These are phyloP conservation scores for Orgyia antiqua DNA, from an alignment of 2,888 invertebrate species.

Conservation along the genomic window DNA sequence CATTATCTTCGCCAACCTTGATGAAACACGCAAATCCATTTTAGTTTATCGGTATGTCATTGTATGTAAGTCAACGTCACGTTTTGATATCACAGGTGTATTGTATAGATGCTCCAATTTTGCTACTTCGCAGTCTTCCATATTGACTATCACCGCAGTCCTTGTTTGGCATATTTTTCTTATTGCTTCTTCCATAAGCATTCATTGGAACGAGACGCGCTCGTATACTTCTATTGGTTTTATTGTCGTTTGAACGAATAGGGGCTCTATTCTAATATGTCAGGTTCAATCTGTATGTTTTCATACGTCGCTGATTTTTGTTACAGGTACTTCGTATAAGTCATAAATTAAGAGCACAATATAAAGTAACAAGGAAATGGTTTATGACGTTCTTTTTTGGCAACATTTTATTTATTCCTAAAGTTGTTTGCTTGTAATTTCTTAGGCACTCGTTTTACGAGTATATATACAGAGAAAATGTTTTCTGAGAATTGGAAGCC, in stretches of 20 bases:
- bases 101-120: constrained; percentile 49
- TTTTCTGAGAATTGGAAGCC: constrained; percentile 29
- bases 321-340: constrained; percentile 19
- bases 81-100: constrained; percentile 52
- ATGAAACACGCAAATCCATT: too few relatives aligned
- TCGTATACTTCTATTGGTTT: constrained; percentile 45
- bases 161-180: constrained; percentile 42
- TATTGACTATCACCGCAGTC: constrained; percentile 45
- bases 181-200: constrained; percentile 45
- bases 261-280: constrained; percentile 36
- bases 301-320: constrained; percentile 35
- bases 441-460: constrained; percentile 25
- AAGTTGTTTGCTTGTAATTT: constrained; percentile 35
- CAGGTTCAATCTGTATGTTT: constrained; percentile 35
- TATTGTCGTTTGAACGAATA: constrained; percentile 37
- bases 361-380: constrained; percentile 24
- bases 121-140: constrained; percentile 61
- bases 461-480: constrained; percentile 28
- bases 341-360: constrained; percentile 22
- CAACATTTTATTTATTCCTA: constrained; percentile 28
- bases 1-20: too few relatives aligned
- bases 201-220: constrained; percentile 39
- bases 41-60: too few relatives aligned
- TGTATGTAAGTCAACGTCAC: too few relatives aligned
- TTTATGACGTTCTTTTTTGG: constrained; percentile 16